Base-by-base conservation (phyloP, 2,113 vertebrate genomes). In the Anarhynchus alexandrinus region DNA sequence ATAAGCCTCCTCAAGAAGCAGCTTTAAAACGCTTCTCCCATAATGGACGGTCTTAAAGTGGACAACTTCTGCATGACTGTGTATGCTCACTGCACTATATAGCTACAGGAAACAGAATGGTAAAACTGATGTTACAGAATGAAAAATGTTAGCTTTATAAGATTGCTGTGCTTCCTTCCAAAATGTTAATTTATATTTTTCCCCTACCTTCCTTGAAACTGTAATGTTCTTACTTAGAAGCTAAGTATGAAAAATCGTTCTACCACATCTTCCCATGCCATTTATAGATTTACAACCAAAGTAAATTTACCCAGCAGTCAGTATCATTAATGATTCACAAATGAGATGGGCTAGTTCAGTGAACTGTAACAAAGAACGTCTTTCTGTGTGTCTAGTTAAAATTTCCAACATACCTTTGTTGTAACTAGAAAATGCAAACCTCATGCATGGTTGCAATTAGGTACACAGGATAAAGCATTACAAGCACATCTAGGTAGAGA, bases 261-360 rank as follows among this genome's bases (percentile, higher is more conserved):
- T 93, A 94, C 94, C 82, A 90, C 73, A 96, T 95, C 89, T 97
- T 98, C 94, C 96, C 96, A 96, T 94, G 90, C 76, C 95, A 94
- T 77, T 74, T 97, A 96, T 74, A 96, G 79, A 97, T 97, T 95
- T 97, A 96, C 72, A 92, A 82, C 74, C 78, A 95, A 93, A 91
- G 92, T 94, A 96, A 96, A 94, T 97, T 96, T 96, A 93, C 86
- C 81, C 90, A 94, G 82, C 71, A 83, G 65, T 92, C 85, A 72
- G 74, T 66, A 59, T 93, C 97, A 91, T 97, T 98, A 98, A 97
- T 98, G 95, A 96, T 98, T 98, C 95, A 97, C 97, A 94, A 90
- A 97, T 49, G 67, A 96, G 96, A 96, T 87, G 57, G 96, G 86
- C 93, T 89, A 74, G 86, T 93, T 95, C 96, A 95, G 67, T 92